phyloP scores from a whole-genome alignment of 1,140 invertebrate species.

The Drosophila sp. region DNA sequence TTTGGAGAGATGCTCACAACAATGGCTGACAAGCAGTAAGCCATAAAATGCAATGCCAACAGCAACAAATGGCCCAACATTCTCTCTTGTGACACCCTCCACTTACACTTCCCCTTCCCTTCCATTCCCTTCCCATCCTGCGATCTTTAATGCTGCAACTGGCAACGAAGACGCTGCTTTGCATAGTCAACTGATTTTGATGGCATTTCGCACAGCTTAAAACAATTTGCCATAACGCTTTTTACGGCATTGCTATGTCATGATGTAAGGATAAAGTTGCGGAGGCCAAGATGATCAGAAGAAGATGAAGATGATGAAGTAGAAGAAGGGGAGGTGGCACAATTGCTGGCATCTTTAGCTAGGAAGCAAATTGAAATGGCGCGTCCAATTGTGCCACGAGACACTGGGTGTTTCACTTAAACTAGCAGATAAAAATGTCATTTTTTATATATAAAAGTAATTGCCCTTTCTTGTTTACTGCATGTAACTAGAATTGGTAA shows the following conservation, averaged over 20 bases:
- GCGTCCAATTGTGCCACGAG: not conserved
- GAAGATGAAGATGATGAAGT: not conserved
- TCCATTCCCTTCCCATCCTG: not conserved
- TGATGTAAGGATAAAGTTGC: slow-evolving; percentile 59
- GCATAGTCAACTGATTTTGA: slow-evolving; percentile 82
- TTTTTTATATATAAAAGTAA: too few relatives aligned
- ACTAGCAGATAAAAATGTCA: too few relatives aligned
- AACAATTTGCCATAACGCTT: slow-evolving; percentile 81
- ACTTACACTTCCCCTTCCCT: too few relatives aligned
- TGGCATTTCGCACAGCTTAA: slow-evolving; percentile 81
- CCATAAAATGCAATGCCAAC: slow-evolving; percentile 78
- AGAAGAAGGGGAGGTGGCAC: not conserved
- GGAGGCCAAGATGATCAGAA: slow-evolving; percentile 9
- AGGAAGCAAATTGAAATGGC: not conserved
- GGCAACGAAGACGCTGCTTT: slow-evolving; percentile 56
- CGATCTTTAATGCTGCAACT: slow-evolving; percentile 5
- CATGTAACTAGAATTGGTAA: too few relatives aligned
- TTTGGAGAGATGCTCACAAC: slow-evolving; percentile 62
- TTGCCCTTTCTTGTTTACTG: too few relatives aligned
- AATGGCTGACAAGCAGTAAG: slow-evolving; percentile 76
- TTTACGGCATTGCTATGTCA: slow-evolving; percentile 69
- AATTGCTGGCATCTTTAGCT: slow-evolving; percentile 2
- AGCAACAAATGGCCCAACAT: slow-evolving; percentile 61
- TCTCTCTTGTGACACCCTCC: not conserved
- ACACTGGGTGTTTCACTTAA: too few relatives aligned